Evolutionary conservation across 92 coral and sea anemone species (phyloP), one percentile per base, ranked within the genome.

Genomic region (Epizoanthus fatuus): DNA sequence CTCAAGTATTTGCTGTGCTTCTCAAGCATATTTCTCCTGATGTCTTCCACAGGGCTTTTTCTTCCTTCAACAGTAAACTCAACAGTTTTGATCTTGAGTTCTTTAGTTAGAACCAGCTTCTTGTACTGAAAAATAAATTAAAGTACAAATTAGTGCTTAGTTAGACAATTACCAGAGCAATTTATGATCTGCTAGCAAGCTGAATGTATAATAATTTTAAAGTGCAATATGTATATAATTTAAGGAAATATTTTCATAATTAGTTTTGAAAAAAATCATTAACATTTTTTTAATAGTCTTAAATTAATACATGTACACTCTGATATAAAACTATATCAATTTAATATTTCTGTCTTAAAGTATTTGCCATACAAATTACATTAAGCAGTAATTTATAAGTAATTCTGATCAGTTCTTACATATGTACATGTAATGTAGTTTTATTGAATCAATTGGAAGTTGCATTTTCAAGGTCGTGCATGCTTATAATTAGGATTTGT

Each of bases 31-130:
- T 77, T 79, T 17, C 79, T 29, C 49, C 93, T 79, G 37, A 89
- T 85, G 15, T 70, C 66, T 29, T 44, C 69, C 35, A 85, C 59
- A 7, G 93, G 93, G 12, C 60, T n/a, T 58, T 89, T 89, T 79
- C 93, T 85, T 5, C 89, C 93, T 52, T 89, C 86, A 4, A 74
- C 80, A 25, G 80, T 74, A n/a, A 75, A 75, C 45, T 75, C 80
- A 17, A 47, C 58, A 7, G 80, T 75, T 32, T 75, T 56, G 3
- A 75, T 37, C 66, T 55, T 55, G 17, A 75, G 66, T n/a, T 75
- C 67, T 39, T 75, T 55, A 15, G 67, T 55, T 56, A 75, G 59
- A 65, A 75, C 66, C n/a, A 75, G 65, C 80, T 75, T 75, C 66
- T 75, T 75, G 63, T 75, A 75, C 80, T 75, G 65, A 38, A 73